These are phyloP conservation scores for Parazoanthus swiftii DNA, from an alignment of 92 coral and sea anemone genomes.

Conservation along the genomic window DNA sequence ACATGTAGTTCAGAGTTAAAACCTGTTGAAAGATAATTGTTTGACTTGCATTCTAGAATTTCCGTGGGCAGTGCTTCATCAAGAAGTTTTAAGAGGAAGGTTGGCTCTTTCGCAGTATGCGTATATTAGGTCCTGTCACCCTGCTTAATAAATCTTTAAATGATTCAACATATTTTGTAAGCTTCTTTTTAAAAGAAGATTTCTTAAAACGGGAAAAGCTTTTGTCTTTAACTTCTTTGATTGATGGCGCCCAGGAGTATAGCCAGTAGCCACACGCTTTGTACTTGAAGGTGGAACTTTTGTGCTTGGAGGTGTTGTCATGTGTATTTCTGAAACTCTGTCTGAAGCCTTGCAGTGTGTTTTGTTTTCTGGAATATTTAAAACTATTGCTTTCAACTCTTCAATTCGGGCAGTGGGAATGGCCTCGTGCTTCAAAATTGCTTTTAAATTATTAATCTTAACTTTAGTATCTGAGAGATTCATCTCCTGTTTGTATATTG, in stretches of 20 bases:
- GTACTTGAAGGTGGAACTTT: neutral
- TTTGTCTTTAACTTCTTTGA: slow-evolving; percentile 29
- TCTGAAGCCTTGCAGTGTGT: neutral
- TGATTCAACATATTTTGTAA: slow-evolving; percentile 25
- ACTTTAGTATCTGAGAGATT: slow-evolving; percentile 23
- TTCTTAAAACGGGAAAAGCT: neutral
- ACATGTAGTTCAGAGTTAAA: neutral
- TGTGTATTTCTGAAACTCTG: neutral
- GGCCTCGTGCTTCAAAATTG: slow-evolving; percentile 21
- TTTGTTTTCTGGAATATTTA: slow-evolving; percentile 25
- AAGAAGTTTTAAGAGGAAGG: neutral
- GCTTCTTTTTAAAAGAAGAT: neutral
- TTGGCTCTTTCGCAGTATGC: neutral
- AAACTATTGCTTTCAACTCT: slow-evolving; percentile 21
- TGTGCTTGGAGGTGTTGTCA: slow-evolving; percentile 3
- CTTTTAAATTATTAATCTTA: slow-evolving; percentile 40
- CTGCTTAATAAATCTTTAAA: slow-evolving; percentile 38
- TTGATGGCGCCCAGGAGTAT: slow-evolving; percentile 37
- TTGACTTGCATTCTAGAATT: slow-evolving; percentile 1
- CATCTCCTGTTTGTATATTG: slow-evolving; percentile 18
- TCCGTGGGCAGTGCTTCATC: neutral
- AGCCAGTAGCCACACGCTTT: neutral
- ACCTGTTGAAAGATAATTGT: neutral
- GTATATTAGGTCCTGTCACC: slow-evolving; percentile 1
- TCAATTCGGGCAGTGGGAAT: slow-evolving; percentile 24